Conservation (phyloP, 2,888 invertebrate genomes). For the Psococerastis gibbosa region DNA sequence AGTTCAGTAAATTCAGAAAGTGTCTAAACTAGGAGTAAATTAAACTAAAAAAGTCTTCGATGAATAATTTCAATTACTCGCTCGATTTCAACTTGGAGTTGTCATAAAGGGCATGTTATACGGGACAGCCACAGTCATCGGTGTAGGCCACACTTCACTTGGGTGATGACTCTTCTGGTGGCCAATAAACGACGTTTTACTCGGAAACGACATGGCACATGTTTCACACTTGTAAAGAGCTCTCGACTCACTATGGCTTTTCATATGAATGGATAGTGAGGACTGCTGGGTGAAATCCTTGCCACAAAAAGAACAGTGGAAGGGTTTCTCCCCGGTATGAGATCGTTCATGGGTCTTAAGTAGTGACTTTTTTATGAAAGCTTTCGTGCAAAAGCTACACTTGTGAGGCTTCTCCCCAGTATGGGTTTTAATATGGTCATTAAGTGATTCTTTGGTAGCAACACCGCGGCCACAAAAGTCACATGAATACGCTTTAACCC, state of each 20-base stretch:
- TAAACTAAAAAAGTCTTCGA: too few relatives aligned
- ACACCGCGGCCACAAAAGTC: conserved; percentile 15
- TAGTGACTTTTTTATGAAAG: conserved; percentile 14
- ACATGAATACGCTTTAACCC: conserved; percentile 14
- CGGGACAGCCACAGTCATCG: conserved; percentile 2
- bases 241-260: conserved; percentile 13
- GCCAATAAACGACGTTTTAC: conserved; percentile 10
- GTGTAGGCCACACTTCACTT: neutral
- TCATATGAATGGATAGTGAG: conserved; percentile 13
- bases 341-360: conserved; percentile 15
- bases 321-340: conserved; percentile 15
- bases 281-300: conserved; percentile 15
- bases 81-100: too few relatives aligned
- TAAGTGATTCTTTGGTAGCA: conserved; percentile 13
- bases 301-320: conserved; percentile 13
- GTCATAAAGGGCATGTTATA: conserved; percentile 5
- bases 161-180: conserved; percentile 12
- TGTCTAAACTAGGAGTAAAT: too few relatives aligned
- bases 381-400: conserved; percentile 14
- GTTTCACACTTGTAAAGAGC: conserved; percentile 13
- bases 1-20: too few relatives aligned
- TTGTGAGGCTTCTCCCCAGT: conserved; percentile 15
- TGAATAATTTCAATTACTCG: too few relatives aligned
- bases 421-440: conserved; percentile 15
- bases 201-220: conserved; percentile 12